A percentile compares a stretch with the other conserved stretches of the same genome.
phyloP scores from a whole-genome alignment of 2,888 invertebrate genomes.

The Caenorhabditis angaria region DNA sequence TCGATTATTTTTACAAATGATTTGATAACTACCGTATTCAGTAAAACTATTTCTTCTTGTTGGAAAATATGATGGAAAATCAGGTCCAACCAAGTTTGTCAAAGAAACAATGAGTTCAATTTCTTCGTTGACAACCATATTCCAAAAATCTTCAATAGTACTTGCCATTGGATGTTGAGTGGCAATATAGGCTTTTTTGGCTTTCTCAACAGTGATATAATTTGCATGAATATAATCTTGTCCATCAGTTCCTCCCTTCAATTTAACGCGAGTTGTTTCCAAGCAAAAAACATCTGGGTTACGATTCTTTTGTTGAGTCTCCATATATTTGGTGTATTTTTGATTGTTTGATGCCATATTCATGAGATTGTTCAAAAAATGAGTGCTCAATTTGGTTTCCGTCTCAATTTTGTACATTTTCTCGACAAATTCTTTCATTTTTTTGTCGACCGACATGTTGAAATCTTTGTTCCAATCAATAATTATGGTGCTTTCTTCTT shows the following conservation, averaged over 20 bases:
- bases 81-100: not conserved
- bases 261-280: conserved; percentile 1
- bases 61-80: conserved; percentile 6
- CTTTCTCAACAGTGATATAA: not conserved
- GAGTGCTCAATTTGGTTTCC: not conserved
- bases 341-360: not conserved
- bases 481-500: too few species aligned
- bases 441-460: not conserved
- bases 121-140: conserved; percentile 2
- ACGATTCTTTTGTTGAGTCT: conserved; percentile 3
- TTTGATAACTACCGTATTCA: not conserved
- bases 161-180: conserved; percentile 8
- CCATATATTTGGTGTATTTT: conserved; percentile 1
- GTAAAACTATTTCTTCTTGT: not conserved
- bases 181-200: not conserved
- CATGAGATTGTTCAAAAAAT: not conserved
- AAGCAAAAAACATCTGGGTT: not conserved
- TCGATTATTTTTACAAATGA: not conserved
- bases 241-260: conserved; percentile 5
- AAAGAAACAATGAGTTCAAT: conserved; percentile 2
- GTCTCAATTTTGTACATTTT: not conserved
- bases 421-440: conserved; percentile 1
- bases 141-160: conserved; percentile 8
- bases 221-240: conserved; percentile 12
- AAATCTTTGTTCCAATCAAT: not conserved